Percentiles rank a stretch among this genome's conserved stretches.
Evolutionary conservation across 2,113 vertebrate genomes (phyloP).

Genomic region (Casuarius casuarius): DNA sequence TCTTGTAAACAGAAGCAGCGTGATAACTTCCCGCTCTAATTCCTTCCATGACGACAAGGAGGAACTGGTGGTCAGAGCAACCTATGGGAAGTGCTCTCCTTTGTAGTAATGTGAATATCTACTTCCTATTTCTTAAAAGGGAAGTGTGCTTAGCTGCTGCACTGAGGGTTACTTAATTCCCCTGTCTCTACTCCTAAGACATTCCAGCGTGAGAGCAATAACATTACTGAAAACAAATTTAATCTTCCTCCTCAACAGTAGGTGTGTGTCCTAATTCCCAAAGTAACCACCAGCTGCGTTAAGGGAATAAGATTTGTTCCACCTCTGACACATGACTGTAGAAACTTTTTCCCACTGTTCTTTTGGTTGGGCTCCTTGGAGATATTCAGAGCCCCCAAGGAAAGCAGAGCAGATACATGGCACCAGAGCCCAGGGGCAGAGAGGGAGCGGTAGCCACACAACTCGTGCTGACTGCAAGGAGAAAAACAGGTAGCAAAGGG

Average conservation of each 20-base stretch:
- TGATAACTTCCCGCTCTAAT: background rate
- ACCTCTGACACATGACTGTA: background rate
- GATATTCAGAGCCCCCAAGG: background rate
- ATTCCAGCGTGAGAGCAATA: background rate
- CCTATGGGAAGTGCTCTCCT: background rate
- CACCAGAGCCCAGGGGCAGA: background rate
- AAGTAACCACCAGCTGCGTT: background rate
- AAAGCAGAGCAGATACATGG: rapidly evolving
- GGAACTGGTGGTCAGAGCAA: background rate
- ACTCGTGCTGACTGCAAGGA: background rate
- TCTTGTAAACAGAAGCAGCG: background rate
- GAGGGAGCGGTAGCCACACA: background rate
- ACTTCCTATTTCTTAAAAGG: slow-evolving; percentile 40
- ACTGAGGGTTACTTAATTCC: background rate
- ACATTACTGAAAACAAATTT: background rate
- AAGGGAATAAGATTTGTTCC: background rate
- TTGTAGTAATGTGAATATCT: background rate
- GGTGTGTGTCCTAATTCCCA: background rate
- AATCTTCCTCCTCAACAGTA: background rate
- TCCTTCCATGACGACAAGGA: rapidly evolving
- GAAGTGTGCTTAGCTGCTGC: background rate
- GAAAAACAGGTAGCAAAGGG: background rate
- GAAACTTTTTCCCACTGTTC: background rate
- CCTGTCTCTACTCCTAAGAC: rapidly evolving
- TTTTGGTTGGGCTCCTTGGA: background rate